These are phyloP conservation scores for Cataglyphis altisquamis DNA, from an alignment of 2,888 invertebrate species.

Conservation along the genomic window DNA sequence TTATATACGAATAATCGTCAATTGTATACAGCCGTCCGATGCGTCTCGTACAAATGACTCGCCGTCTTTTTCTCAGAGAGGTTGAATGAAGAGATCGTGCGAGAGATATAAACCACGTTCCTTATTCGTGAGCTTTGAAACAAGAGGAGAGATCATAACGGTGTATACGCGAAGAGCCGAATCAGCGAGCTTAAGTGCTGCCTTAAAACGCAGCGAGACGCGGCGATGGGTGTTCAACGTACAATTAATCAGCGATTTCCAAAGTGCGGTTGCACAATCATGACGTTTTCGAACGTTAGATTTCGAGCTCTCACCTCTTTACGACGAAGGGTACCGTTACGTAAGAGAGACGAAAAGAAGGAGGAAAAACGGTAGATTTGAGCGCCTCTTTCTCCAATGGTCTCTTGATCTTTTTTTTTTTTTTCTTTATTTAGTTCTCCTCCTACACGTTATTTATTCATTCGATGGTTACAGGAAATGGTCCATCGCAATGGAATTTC, in stretches of 20 bases:
- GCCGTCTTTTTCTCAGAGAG: neutral
- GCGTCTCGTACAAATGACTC: neutral
- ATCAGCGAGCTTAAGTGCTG: conserved; percentile 1
- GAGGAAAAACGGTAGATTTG: conserved; percentile 69
- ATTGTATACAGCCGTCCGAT: neutral
- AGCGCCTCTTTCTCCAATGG: conserved; percentile 31
- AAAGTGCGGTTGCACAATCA: conserved; percentile 54
- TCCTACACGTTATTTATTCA: conserved; percentile 29
- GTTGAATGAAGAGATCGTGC: conserved; percentile 19
- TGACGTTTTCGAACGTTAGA: conserved; percentile 61
- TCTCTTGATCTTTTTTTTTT: conserved; percentile 10
- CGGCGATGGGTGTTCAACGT: conserved; percentile 30
- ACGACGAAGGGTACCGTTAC: conserved; percentile 68
- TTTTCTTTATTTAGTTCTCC: conserved; percentile 9
- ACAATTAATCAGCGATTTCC: conserved; percentile 53
- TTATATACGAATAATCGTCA: conserved; percentile 18
- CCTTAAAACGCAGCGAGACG: conserved; percentile 17
- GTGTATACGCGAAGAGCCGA: conserved; percentile 24
- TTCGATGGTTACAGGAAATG: conserved; percentile 47
- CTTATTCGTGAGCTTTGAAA: conserved; percentile 9
- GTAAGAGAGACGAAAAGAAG: conserved; percentile 60
- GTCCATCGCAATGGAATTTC: conserved; percentile 37
- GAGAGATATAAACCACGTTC: conserved; percentile 13
- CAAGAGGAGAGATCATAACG: conserved; percentile 36
- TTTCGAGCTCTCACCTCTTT: conserved; percentile 50